Base-by-base conservation (phyloP, 2,113 vertebrate genomes). In the Oostethus manadensis region DNA sequence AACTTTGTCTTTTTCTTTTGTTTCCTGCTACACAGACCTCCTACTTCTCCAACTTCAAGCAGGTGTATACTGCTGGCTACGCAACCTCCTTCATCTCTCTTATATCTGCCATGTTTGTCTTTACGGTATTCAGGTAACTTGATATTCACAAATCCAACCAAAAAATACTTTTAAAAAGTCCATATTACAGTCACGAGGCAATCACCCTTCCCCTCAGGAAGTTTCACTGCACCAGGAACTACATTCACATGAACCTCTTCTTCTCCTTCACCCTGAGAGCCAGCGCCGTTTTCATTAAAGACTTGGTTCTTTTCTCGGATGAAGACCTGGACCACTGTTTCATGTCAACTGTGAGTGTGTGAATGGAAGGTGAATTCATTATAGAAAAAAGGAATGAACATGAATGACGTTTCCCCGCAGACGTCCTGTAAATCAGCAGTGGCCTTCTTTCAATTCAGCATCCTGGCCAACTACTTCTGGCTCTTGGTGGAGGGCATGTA, bases 211-310 rank as follows among this genome's bases (percentile, higher is more conserved):
- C 10, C 59, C 10, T 20, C 66, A 94, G 93, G 81, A 94, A 94
- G 79, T 91, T 94, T 45, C 93, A 92, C 64, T 94, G 93, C 68
- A 93, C 93, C 78, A 91, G 93, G 62, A 94, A 94, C 65, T 94
- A 92, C 79, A 94, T 94, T 76, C 93, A 94, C 83, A 89, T 94
- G 62, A 93, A 94, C 78, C 87, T 94, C 45, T 94, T 94, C 81
- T 75, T 87, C 61, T 94, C 93, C 49, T 94, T 94, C 81, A 87
- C 94, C 53, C 83, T 94, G 70, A 88, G 92, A 2, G 91, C 90
- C 11, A 85, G 79, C 0, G 88, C 93, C 0, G 92, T 94, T 57
- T 91, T 94, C 69, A 79, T 92, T 57, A 94, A 94, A 84, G 93
- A 94, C 0, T 43, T 72, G 0, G 49, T 94, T 10, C 88, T 94